Base-by-base conservation (phyloP, 2,888 invertebrate genomes). In the Heliconius ismenius region DNA sequence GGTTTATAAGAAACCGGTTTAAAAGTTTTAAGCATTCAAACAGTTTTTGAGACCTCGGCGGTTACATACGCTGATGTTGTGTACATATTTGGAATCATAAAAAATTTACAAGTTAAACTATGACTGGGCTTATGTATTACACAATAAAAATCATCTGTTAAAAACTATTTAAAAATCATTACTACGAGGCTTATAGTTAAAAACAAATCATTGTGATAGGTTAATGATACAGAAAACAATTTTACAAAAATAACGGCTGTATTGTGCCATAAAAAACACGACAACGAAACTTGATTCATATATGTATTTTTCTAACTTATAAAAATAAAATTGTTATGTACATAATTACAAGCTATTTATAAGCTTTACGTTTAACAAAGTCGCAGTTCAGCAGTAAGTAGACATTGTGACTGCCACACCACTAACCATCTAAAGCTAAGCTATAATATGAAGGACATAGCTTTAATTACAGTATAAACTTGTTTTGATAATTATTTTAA, bases 331-430 rank as follows among this genome's bases (percentile, higher is more conserved):
- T 75, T 49, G 32, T 62, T 76, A 76, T 78, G n/a, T 76, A 78
- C 76, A 78, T 76, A 70, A 76, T 76, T 78, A 78, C 70, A 78
- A 74, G 76, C 73, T 76, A 76, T 76, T 76, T 65, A 72, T 72
- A 77, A 60, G 60, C 62, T 70, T 54, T 49, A 69, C 58, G 68
- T 70, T 65, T 43, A 72, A 75, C 21, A 73, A 65, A 65, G 67
- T 72, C 43, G 58, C 62, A 36, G 65, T 73, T 36, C 26, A 62
- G 28, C 24, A 73, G 62, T 73, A 62, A 43, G 36, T 60, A 63
- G 39, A 73, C 32, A 70, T 70, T 70, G 32, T n/a, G 58, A 70
- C 32, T 58, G 70, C 68, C 67, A 76, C 26, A 76, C 18, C 49
- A 39, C 70, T 76, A 54, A 54, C 70, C 70, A 39, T 64, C 68